Percentiles rank a stretch among this genome's conserved stretches.
phyloP scores from a whole-genome alignment of 1,140 invertebrate genomes.

The Dendroctonus valens region DNA sequence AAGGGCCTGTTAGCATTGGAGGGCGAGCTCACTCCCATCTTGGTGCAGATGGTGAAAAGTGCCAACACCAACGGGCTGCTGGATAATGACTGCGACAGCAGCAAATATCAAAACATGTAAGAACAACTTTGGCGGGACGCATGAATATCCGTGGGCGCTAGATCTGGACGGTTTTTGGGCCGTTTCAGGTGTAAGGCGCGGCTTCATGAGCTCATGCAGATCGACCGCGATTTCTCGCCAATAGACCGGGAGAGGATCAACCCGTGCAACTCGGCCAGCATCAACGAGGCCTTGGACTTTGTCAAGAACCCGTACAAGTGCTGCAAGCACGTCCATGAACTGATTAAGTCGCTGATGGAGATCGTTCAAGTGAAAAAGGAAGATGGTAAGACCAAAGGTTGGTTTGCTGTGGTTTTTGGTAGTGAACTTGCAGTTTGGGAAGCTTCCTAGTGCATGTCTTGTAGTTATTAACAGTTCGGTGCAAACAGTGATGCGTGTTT shows the following conservation, averaged over 20 bases:
- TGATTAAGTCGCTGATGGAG: constrained; percentile 83
- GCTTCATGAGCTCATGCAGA: constrained; percentile 90
- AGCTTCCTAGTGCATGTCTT: too few species aligned
- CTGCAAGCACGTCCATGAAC: constrained; percentile 83
- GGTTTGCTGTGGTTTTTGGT: constrained; percentile 12
- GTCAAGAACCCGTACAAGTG: constrained; percentile 95
- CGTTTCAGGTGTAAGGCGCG: constrained; percentile 84
- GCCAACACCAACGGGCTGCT: constrained; percentile 98
- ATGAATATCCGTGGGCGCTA: too few species aligned
- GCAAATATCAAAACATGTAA: constrained; percentile 94
- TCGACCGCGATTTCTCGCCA: constrained; percentile 82
- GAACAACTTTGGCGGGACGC: constrained; percentile 44
- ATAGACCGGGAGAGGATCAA: constrained; percentile 87
- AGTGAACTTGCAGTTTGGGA: neutral
- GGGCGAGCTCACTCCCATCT: constrained; percentile 96
- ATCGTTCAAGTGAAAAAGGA: constrained; percentile 84
- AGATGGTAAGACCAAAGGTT: constrained; percentile 83
- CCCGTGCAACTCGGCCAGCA: constrained; percentile 83
- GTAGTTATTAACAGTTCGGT: too few species aligned
- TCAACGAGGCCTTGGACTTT: constrained; percentile 87
- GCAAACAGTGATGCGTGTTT: neutral
- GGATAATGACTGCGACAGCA: constrained; percentile 96
- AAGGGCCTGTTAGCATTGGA: constrained; percentile 96
- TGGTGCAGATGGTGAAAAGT: constrained; percentile 99
- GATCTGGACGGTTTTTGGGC: neutral